These are phyloP conservation scores for Bucco capensis DNA, from an alignment of 2,113 vertebrate genomes.

Conservation along the genomic window DNA sequence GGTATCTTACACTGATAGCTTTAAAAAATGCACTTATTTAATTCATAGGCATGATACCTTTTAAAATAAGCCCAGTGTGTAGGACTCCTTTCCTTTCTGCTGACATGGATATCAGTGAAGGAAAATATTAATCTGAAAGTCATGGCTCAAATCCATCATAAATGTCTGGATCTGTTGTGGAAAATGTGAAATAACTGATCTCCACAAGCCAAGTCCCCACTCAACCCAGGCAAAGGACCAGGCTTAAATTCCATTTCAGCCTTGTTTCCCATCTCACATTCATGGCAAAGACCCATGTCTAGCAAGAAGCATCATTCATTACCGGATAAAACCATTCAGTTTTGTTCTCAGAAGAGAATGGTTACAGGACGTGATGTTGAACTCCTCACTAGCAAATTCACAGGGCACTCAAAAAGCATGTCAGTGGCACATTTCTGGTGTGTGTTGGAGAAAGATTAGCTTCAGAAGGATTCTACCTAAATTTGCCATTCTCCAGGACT, in stretches of 20 bases:
- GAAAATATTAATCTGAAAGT: neutral
- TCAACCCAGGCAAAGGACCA: neutral
- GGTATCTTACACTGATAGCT: neutral
- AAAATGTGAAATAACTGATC: neutral
- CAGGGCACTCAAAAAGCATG: neutral
- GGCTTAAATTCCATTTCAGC: neutral
- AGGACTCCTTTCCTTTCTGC: constrained; percentile 3
- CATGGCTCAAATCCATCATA: neutral
- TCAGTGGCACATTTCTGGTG: neutral
- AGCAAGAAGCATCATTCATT: neutral
- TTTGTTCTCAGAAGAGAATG: neutral
- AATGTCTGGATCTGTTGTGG: neutral
- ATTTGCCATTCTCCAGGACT: neutral
- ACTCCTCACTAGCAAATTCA: neutral
- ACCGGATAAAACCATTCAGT: neutral
- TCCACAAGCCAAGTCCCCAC: neutral
- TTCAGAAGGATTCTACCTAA: neutral
- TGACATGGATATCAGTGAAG: neutral
- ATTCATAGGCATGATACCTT: neutral
- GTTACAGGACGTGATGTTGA: neutral
- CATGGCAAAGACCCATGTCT: neutral
- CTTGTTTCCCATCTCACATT: neutral
- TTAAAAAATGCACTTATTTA: neutral
- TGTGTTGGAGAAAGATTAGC: neutral
- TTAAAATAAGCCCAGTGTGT: neutral